Percentiles rank a stretch among this genome's conserved stretches.
Evolutionary conservation across 1,140 invertebrate genomes (phyloP).

Genomic region (Formica exsecta): DNA sequence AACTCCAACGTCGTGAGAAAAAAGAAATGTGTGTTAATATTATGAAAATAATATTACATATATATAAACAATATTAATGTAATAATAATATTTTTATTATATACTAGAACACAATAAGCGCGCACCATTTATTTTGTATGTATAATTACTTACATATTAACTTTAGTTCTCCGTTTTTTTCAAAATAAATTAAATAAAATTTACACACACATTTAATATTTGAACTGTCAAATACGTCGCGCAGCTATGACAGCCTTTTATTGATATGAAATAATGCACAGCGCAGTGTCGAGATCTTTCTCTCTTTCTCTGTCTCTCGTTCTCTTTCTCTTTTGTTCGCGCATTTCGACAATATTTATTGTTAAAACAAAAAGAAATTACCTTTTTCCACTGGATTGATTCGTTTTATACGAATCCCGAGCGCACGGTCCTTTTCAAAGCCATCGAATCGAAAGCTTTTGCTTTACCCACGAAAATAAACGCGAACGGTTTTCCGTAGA

Average conservation of each 20-base stretch:
- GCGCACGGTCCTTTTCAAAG: constrained; percentile 39
- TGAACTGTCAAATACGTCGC: too few relatives aligned
- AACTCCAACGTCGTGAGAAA: background rate
- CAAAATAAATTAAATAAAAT: too few relatives aligned
- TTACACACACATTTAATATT: too few relatives aligned
- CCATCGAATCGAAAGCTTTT: constrained; percentile 32
- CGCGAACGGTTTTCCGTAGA: constrained; percentile 38
- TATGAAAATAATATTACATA: background rate
- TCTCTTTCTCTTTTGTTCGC: background rate
- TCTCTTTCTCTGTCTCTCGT: background rate
- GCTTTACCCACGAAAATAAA: constrained; percentile 51
- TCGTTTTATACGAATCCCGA: constrained; percentile 22
- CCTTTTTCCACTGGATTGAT: constrained; percentile 39
- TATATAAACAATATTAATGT: too few relatives aligned
- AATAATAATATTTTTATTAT: too few relatives aligned
- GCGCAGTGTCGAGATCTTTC: background rate
- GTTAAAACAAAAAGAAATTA: constrained; percentile 40
- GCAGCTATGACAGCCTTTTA: too few relatives aligned
- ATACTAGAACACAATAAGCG: too few relatives aligned
- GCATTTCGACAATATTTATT: constrained; percentile 45
- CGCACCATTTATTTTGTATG: too few relatives aligned
- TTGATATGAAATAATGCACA: too few relatives aligned
- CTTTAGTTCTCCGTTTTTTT: too few relatives aligned
- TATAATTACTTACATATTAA: too few relatives aligned
- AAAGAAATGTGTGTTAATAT: background rate